These are phyloP conservation scores for Rhagonycha fulva DNA, from an alignment of 2,888 invertebrate species.

Conservation along the genomic window DNA sequence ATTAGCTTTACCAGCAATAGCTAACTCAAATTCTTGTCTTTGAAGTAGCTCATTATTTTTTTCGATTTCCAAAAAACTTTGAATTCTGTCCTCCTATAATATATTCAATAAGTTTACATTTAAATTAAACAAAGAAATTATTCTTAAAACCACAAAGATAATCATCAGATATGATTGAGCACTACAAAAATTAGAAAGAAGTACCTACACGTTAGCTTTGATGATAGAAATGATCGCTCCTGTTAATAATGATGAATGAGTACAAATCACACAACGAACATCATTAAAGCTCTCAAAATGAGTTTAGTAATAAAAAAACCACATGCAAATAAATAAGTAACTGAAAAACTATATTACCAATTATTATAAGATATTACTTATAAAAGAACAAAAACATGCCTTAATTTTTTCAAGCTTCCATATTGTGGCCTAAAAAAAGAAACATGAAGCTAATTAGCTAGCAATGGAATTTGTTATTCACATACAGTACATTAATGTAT, in stretches of 20 bases:
- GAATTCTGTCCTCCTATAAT: conserved; percentile 59
- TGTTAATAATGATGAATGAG: not conserved
- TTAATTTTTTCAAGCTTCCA: conserved; percentile 63
- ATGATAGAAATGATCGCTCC: not conserved
- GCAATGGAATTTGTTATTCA: conserved; percentile 14
- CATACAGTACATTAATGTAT: not conserved
- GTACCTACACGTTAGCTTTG: not conserved
- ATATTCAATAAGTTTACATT: not conserved
- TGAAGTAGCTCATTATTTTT: conserved; percentile 66
- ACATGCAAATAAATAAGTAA: conserved; percentile 13
- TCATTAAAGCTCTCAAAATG: not conserved
- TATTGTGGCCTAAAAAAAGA: conserved; percentile 62
- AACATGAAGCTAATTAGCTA: conserved; percentile 42
- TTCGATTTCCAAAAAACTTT: conserved; percentile 63
- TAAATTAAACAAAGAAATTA: not conserved
- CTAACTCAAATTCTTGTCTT: conserved; percentile 67
- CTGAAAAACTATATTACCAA: conserved; percentile 26
- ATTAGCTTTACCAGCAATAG: conserved; percentile 65
- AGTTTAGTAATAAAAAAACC: not conserved
- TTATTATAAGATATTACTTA: conserved; percentile 11
- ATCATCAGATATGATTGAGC: not conserved
- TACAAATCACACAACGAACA: conserved; percentile 1
- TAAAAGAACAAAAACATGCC: conserved; percentile 57
- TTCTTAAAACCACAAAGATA: not conserved
- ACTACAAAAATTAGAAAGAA: not conserved